These are phyloP conservation scores for Campoplex capitator DNA, from an alignment of 2,888 invertebrate genomes.

Conservation along the genomic window DNA sequence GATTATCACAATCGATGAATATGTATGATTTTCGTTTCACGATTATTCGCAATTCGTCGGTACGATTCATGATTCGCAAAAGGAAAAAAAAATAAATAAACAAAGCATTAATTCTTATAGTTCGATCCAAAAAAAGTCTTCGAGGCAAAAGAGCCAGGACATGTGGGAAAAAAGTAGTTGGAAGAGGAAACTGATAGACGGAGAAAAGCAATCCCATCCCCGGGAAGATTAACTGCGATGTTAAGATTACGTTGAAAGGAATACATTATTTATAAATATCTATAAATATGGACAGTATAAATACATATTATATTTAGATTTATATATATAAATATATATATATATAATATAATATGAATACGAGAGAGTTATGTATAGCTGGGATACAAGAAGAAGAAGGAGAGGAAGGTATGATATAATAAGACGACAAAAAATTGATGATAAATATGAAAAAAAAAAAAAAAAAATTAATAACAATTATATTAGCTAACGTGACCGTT, in stretches of 20 bases:
- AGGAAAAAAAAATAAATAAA: not conserved
- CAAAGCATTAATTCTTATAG: slow-evolving; percentile 30
- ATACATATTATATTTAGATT: too few relatives aligned
- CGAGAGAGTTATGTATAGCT: slow-evolving; percentile 77
- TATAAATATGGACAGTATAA: slow-evolving; percentile 66
- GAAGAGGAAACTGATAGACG: slow-evolving; percentile 20
- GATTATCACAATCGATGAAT: slow-evolving; percentile 54
- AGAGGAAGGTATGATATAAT: slow-evolving; percentile 62
- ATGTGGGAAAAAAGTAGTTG: slow-evolving; percentile 45
- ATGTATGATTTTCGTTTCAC: slow-evolving; percentile 51
- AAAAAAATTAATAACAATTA: slow-evolving; percentile 66
- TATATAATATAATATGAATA: slow-evolving; percentile 71
- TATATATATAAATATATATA: slow-evolving; percentile 72
- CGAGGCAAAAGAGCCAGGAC: slow-evolving; percentile 16
- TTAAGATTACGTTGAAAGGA: slow-evolving; percentile 75
- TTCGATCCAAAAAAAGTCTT: slow-evolving; percentile 35
- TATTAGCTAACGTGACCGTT: slow-evolving; percentile 70
- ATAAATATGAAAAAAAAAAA: slow-evolving; percentile 55
- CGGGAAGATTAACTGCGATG: slow-evolving; percentile 67
- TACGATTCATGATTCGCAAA: slow-evolving; percentile 6
- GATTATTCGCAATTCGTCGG: slow-evolving; percentile 51
- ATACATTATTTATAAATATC: slow-evolving; percentile 75
- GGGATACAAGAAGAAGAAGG: slow-evolving; percentile 64
- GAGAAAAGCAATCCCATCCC: slow-evolving; percentile 50
- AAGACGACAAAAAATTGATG: slow-evolving; percentile 63